phyloP scores from a whole-genome alignment of 2,797 vertebrate species.

The Melopsittacus undulatus region DNA sequence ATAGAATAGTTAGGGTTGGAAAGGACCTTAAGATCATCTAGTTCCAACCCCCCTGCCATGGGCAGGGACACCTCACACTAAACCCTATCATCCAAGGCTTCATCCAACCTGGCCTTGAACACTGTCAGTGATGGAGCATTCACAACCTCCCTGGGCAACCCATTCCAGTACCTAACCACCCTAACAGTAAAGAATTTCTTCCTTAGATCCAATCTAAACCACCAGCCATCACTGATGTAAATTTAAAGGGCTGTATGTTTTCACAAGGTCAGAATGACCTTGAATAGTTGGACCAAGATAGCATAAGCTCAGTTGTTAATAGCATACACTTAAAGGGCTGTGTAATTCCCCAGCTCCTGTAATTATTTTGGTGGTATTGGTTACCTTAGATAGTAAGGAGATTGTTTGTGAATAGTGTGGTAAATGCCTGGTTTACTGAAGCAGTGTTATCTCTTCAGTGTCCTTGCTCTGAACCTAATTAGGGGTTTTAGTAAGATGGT shows the following conservation, averaged over 20 bases:
- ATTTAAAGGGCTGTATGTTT: neutral
- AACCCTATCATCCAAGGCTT: too few relatives aligned
- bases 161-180: too few relatives aligned
- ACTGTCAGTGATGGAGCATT: too few relatives aligned
- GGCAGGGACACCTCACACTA: too few relatives aligned
- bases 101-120: too few relatives aligned
- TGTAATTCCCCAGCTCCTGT: neutral
- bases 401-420: neutral
- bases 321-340: neutral
- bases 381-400: neutral
- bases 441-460: neutral
- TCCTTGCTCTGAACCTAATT: neutral
- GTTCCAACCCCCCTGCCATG: too few relatives aligned
- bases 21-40: too few relatives aligned
- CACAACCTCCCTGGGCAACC: too few relatives aligned
- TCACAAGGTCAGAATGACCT: neutral
- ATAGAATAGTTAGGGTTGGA: too few relatives aligned
- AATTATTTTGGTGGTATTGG: neutral
- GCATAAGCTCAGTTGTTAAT: neutral
- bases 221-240: neutral
- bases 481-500: neutral
- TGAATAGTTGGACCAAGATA: neutral
- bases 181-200: too few relatives aligned
- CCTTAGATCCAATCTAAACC: too few relatives aligned
- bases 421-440: neutral